Evolutionary conservation across 2,888 invertebrate species (phyloP), one percentile per base, ranked within the genome.

Genomic region (Spodoptera picta): DNA sequence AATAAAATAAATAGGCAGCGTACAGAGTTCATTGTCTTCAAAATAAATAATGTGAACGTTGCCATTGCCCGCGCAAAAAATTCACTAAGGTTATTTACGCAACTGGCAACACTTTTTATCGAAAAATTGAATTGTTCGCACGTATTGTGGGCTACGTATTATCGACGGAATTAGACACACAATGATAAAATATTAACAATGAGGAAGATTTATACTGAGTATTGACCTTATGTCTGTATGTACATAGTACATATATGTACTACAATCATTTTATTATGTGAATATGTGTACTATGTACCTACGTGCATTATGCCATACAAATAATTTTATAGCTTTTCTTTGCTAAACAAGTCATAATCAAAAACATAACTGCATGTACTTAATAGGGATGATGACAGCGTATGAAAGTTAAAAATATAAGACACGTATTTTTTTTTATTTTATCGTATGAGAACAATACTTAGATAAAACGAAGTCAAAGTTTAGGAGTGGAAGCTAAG

Each of bases 91-190:
- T 64, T 71, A 68, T 78, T 77, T 80, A 75, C 79, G 69, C 80
- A 79, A 78, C 65, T 78, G 66, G 70, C 70, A 75, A 80, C 53
- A 70, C 65, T 75, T 80, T 80, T 78, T 77, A 73, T 80, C 47
- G 52, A 69, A 59, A 36, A 66, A 49, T 44, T 65, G 52, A 68
- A 67, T 36, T 72, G 59, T 78, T 80, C 76, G 69, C 80, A 78
- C 76, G 78, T 75, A 66, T 65, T 55, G 57, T 54, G 10, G 36
- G 23, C 50, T 36, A 27, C 6, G 36, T 54, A 62, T 24, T 57
- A 54, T 56, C 42, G 53, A 60, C 48, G 11, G 23, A 49, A 52
- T 49, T 51, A 19, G 41, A 59, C 44, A 70, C 24, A 70, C 55
- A 67, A 66, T 66, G 52, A 49, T 69, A 53, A 44, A 48, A 36